Percentiles rank a stretch among this genome's conserved stretches.
Evolutionary conservation across 1,140 invertebrate genomes (phyloP).

Genomic region (Cryptotermes secundus): DNA sequence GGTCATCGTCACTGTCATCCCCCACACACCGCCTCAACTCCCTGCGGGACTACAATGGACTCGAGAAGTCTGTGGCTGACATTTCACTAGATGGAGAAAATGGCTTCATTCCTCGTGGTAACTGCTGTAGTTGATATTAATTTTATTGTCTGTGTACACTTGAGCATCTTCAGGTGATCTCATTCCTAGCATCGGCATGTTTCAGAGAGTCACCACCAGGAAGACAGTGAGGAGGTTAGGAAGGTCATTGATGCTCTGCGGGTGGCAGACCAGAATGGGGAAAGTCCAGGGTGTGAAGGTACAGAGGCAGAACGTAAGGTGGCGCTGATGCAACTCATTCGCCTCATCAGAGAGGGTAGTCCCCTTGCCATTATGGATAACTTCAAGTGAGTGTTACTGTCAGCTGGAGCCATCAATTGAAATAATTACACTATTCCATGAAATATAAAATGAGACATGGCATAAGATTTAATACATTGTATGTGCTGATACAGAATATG

Average conservation of each 20-base stretch:
- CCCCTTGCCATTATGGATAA: constrained; percentile 55
- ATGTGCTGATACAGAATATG: too few relatives aligned
- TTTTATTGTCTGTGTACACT: too few relatives aligned
- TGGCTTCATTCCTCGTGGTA: constrained; percentile 5
- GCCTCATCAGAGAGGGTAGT: constrained; percentile 50
- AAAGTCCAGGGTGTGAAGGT: constrained; percentile 26
- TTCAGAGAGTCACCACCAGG: constrained; percentile 29
- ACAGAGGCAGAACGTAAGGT: constrained; percentile 45
- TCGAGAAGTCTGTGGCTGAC: constrained; percentile 17
- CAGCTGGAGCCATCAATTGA: not conserved
- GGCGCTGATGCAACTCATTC: constrained; percentile 49
- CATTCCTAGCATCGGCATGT: not conserved
- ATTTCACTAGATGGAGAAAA: not conserved
- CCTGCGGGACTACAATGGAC: constrained; percentile 25
- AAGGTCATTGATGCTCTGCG: constrained; percentile 39
- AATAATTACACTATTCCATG: too few relatives aligned
- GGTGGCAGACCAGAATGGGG: not conserved
- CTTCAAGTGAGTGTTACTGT: constrained; percentile 28
- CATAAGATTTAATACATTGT: too few relatives aligned
- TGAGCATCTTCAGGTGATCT: too few relatives aligned
- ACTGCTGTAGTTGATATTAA: not conserved
- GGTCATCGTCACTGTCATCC: constrained; percentile 52
- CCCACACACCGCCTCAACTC: constrained; percentile 47
- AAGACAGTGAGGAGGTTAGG: constrained; percentile 36
- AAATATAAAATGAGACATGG: too few relatives aligned